phyloP scores from a whole-genome alignment of 1,140 invertebrate genomes.

The Kradibia gibbosae region DNA sequence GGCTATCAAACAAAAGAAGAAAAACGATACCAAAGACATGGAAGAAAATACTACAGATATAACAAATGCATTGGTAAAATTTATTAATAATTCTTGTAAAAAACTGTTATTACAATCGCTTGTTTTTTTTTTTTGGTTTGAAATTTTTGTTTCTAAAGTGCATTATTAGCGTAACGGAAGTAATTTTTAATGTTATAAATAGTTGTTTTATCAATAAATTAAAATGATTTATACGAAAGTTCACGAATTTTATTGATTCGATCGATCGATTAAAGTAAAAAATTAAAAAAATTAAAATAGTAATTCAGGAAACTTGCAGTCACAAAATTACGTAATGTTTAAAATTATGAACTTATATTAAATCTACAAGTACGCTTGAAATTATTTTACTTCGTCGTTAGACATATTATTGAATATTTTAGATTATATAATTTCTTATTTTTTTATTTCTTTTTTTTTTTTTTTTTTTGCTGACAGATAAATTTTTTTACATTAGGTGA shows the following conservation, averaged over 20 bases:
- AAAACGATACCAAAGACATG: not conserved
- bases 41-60: not conserved
- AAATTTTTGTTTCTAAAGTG: not conserved
- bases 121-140: not conserved
- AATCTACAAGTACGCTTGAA: not conserved
- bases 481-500: not conserved
- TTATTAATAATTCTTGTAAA: not conserved
- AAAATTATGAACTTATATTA: not conserved
- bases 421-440: not conserved
- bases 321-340: not conserved
- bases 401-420: not conserved
- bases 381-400: conserved; percentile 9
- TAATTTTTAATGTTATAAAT: not conserved
- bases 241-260: not conserved
- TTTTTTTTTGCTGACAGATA: not conserved
- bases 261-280: conserved; percentile 53
- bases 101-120: not conserved
- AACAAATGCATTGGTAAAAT: not conserved
- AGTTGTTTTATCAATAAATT: not conserved
- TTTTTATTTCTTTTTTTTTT: too few relatives aligned
- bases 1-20: conserved; percentile 13
- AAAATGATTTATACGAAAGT: not conserved
- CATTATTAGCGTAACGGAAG: not conserved
- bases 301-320: not conserved
- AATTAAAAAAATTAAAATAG: not conserved